Conservation (phyloP, 1,140 invertebrate species). For the Atta colombica region DNA sequence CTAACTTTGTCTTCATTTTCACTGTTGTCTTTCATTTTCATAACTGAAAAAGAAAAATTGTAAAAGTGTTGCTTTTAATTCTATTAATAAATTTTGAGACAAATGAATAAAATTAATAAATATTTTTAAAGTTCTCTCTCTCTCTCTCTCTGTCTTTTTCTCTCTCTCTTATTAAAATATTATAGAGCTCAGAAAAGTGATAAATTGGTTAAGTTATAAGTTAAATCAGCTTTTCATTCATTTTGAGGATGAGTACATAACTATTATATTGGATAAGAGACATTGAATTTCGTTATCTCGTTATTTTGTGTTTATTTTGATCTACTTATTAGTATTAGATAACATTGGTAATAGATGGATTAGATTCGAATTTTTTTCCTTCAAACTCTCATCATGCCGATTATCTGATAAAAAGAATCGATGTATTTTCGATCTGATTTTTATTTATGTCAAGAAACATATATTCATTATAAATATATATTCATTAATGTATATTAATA, state of each 20-base stretch:
- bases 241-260: not conserved
- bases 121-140: not conserved
- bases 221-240: too few relatives aligned
- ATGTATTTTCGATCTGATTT: not conserved
- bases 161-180: not conserved
- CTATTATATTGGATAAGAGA: not conserved
- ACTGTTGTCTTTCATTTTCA: not conserved
- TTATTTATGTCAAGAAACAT: not conserved
- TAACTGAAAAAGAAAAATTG: not conserved
- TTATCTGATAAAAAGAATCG: not conserved
- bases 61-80: not conserved
- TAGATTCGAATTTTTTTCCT: not conserved
- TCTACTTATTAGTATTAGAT: not conserved
- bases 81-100: not conserved
- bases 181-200: not conserved
- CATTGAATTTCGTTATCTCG: not conserved
- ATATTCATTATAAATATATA: not conserved
- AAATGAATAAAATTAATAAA: not conserved
- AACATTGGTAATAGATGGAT: not conserved
- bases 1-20: not conserved
- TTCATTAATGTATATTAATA: too few relatives aligned
- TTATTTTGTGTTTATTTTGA: conserved; percentile 20
- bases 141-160: too few relatives aligned
- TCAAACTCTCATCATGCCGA: not conserved
- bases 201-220: not conserved